These are phyloP conservation scores for Noctua pronuba DNA, from an alignment of 2,888 invertebrate genomes.

Conservation along the genomic window DNA sequence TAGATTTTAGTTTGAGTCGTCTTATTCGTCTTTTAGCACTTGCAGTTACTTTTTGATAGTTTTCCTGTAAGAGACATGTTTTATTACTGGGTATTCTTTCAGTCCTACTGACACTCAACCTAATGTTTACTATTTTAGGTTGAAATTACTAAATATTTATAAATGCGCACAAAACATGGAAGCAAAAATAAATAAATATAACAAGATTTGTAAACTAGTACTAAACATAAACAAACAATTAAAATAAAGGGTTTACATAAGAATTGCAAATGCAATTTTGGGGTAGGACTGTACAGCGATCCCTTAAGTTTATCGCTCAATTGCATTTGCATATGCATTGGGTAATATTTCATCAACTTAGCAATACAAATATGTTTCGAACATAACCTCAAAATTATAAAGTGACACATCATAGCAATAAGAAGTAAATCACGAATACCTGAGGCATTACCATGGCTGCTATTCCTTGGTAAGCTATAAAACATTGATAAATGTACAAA, in stretches of 20 bases:
- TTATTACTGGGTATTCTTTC: neutral
- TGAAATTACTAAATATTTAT: neutral
- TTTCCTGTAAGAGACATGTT: conserved; percentile 41
- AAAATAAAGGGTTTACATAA: conserved; percentile 10
- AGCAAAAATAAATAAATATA: neutral
- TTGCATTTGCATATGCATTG: conserved; percentile 15
- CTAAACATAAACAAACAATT: conserved; percentile 29
- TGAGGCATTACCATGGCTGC: conserved; percentile 80
- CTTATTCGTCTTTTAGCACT: conserved; percentile 78
- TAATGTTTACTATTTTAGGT: neutral
- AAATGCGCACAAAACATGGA: conserved; percentile 1
- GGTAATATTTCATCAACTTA: conserved; percentile 33
- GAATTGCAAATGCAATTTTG: neutral
- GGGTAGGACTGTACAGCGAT: conserved; percentile 13
- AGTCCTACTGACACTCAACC: neutral
- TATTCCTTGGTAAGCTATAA: conserved; percentile 81
- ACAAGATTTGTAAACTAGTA: neutral
- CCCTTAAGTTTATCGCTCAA: conserved; percentile 10
- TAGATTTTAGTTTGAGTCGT: conserved; percentile 74
- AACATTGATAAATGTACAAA: conserved; percentile 61
- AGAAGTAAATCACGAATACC: conserved; percentile 74
- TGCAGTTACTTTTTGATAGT: conserved; percentile 55
- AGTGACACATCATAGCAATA: conserved; percentile 70
- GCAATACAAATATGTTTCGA: conserved; percentile 20
- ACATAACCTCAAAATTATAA: conserved; percentile 75